Evolutionary conservation across 2,113 vertebrate genomes (phyloP).

Genomic region (Bubalus kerabau): DNA sequence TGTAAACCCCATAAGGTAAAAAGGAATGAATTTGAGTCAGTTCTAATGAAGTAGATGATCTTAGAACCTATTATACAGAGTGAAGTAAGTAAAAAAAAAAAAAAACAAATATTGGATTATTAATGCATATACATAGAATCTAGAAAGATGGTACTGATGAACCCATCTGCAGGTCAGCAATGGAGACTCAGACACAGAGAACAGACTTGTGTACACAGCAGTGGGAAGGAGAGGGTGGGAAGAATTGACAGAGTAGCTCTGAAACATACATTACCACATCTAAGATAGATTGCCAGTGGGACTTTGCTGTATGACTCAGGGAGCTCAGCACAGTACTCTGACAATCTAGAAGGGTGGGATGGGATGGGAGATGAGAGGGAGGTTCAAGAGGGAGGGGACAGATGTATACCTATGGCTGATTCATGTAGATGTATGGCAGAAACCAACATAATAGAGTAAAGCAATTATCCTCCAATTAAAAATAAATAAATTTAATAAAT

Average conservation of each 20-base stretch:
- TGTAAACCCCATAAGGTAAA: neutral
- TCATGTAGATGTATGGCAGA: neutral
- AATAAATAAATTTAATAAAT: neutral
- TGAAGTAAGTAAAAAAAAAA: neutral
- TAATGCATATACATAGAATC: neutral
- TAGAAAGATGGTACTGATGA: neutral
- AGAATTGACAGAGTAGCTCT: neutral
- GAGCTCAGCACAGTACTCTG: neutral
- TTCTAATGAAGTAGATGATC: neutral
- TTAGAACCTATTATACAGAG: neutral
- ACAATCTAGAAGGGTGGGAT: neutral
- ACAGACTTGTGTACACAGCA: neutral
- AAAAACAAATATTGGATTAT: neutral
- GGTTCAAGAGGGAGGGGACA: neutral
- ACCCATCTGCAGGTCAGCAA: neutral
- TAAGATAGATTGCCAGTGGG: neutral
- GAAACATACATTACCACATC: neutral
- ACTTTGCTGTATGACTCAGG: neutral
- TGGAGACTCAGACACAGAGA: neutral
- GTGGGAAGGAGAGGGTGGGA: neutral
- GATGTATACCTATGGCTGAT: neutral
- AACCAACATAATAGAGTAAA: neutral
- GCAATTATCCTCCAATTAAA: neutral
- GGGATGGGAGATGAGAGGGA: neutral
- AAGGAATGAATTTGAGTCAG: neutral